phyloP scores from a whole-genome alignment of 2,888 invertebrate species.

The Oeneis ivallda region DNA sequence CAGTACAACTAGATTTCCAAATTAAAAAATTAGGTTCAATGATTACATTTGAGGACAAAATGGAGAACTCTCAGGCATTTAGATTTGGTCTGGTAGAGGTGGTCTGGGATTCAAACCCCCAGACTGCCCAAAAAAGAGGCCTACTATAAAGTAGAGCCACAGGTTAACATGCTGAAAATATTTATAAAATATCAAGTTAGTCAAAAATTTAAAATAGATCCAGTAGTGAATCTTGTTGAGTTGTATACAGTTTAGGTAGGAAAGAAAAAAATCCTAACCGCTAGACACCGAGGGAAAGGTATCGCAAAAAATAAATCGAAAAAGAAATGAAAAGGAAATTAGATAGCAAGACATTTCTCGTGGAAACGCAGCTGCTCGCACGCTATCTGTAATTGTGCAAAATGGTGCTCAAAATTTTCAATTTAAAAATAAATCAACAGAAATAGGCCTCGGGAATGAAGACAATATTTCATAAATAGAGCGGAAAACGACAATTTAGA shows the following conservation, averaged over 20 bases:
- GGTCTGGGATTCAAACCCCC: too few species aligned
- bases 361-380: conserved; percentile 59
- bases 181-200: not conserved
- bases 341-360: conserved; percentile 58
- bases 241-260: not conserved
- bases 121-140: too few species aligned
- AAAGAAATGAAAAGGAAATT: conserved; percentile 64
- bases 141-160: too few species aligned
- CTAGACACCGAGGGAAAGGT: conserved; percentile 16
- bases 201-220: not conserved
- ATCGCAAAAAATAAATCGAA: conserved; percentile 46
- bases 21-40: too few species aligned
- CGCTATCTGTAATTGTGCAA: conserved; percentile 36
- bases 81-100: too few species aligned
- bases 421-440: conserved; percentile 33
- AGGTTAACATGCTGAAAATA: not conserved
- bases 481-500: conserved; percentile 6
- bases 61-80: too few species aligned
- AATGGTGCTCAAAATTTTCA: conserved; percentile 37
- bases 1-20: too few species aligned
- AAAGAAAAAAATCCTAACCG: not conserved
- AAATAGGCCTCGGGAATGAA: conserved; percentile 10
- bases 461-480: conserved; percentile 12
- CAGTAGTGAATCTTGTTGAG: not conserved
- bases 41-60: too few species aligned